Evolutionary conservation across 2,797 vertebrate species (phyloP), one percentile per base, ranked within the genome.

Genomic region (Argentina silus): DNA sequence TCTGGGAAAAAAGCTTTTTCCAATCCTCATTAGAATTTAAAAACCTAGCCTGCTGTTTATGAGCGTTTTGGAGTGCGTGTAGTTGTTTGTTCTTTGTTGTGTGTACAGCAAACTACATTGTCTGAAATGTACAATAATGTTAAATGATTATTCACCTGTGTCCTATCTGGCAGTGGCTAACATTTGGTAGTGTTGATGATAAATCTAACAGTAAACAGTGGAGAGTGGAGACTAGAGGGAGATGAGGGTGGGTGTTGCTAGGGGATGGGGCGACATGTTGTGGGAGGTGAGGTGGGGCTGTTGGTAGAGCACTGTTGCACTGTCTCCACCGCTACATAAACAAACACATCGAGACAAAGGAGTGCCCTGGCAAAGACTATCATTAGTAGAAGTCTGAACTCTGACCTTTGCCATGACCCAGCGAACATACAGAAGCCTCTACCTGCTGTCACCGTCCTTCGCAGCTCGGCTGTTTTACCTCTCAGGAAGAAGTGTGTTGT

Each of bases 361-460:
- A 0, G 55, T 85, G 77, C 57, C 81, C 85, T 78, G 83, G 81
- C 85, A 87, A 36, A 36, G 86, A 79, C 85, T 83, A 81, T 86
- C 82, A 83, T 85, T 83, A 84, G 74, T 36, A 60, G 70, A 59
- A 17, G 44, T 56, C 55, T 0, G 75, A 85, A 83, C 90, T 90
- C 75, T 89, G 85, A 88, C 85, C 86, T 73, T 67, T 53, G 59
- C 48, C 69, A 9, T 50, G 76, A 60, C 19, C 83, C 80, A 14
- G 47, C 72, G 84, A 85, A 74, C 87, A 85, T 84, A 85, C 80
- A 83, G 75, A 19, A 7, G 45, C 19, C 1, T 84, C 74, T 86
- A 86, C 90, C 89, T 91, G 89, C 87, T 90, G 91, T 64, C 81
- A 8, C 51, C 15, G 64, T 53, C 3, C 6, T n/a, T 68, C 83